Base-by-base conservation (phyloP, 2,113 vertebrate genomes). In the Tauraco erythrolophus region DNA sequence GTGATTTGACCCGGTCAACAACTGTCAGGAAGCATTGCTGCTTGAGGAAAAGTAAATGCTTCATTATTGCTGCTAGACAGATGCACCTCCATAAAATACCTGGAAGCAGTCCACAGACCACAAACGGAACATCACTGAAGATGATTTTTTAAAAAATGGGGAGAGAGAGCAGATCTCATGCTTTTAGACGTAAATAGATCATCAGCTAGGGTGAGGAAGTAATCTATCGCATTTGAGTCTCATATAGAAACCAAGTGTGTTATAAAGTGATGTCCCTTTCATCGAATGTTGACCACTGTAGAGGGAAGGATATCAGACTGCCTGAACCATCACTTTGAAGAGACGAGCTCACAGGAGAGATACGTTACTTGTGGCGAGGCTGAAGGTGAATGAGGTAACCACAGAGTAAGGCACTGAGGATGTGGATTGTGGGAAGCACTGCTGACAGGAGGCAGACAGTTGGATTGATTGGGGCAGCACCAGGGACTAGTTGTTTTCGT, bases 61-160 rank as follows among this genome's bases (percentile, higher is more conserved):
- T 97, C 84, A 45, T 95, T 95, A 91, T 51, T 87, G 93, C 80
- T 94, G 54, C 56, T 79, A 82, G 93, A 70, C 60, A 96, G 84
- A 90, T 66, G 82, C 50, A 91, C 84, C 88, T 97, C 79, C 79
- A 88, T 96, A 97, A 97, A 97, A 80, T 76, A 96, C 79, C 92
- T 97, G 94, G 92, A 96, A 89, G 41, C 91, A 76, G 81, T 96
- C 89, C 85, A 93, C 77, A 92, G 76, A 94, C 93, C 80, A 92
- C 94, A 95, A 92, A 79, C 88, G 28, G 84, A 95, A 90, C 30
- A 4, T 88, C 94, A 90, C 48, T 88, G 69, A 84, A 41, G 45
- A 61, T 78, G 35, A 18, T 79, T 53, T 68, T 18, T 18, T 1
- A 17, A 46, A 61, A 82, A 76, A 87, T 61, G 31, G 12, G 37